Evolutionary conservation across 2,888 invertebrate species (phyloP), one percentile per base, ranked within the genome.

Genomic region (Drosophila diplacantha): DNA sequence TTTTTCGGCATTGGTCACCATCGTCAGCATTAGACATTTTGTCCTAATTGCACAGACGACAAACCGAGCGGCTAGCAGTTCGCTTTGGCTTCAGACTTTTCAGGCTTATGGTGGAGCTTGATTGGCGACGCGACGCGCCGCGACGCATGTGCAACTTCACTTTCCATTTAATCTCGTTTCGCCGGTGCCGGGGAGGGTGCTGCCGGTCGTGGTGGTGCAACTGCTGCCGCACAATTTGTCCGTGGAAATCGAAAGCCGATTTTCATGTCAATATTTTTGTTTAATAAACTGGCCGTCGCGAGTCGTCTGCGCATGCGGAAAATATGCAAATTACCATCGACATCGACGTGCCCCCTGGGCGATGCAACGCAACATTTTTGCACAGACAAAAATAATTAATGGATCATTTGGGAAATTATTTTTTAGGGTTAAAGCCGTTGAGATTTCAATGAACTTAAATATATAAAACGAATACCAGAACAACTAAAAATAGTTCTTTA

Each of bases 191-290:
- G 29, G 44, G 29, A 22, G 34, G 49, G 14, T 49, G 46, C 31
- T 46, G 46, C 31, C 18, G 46, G 16, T 18, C 18, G 29, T 20
- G 44, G 38, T 59, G 77, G 51, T 60, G 74, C 75, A 73, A 67
- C 74, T 68, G 73, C 74, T 66, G 75, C 72, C 72, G 79, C 74
- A 72, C 81, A 80, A 80, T 80, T 80, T 82, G 80, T 81, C 79
- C 64, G 69, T 75, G 75, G 71, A 81, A 80, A 80, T 82, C 80
- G 80, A 80, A 80, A 82, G 83, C 81, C 81, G 80, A 80, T 80
- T 80, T 82, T 80, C 81, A 74, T 80, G 81, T 82, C 81, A 77
- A 80, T 82, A 82, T 82, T 80, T 61, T 75, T 77, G 80, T 81
- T 75, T 68, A 74, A 80, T 77, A 77, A 81, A 77, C 68, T 75